phyloP scores from a whole-genome alignment of 1,140 invertebrate species.

The Condylostylus longicornis region DNA sequence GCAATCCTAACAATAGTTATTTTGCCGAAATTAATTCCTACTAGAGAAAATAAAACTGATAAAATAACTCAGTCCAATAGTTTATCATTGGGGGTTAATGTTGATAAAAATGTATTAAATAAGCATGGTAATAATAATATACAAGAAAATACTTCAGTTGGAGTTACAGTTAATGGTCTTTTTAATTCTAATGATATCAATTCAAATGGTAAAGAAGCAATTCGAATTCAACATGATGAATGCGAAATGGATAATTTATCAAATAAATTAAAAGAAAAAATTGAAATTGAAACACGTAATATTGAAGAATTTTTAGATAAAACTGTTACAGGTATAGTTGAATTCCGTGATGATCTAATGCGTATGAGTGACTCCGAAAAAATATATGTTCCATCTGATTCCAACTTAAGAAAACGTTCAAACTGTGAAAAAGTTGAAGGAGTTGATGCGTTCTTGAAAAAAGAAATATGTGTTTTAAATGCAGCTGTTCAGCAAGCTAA shows the following conservation, averaged over 20 bases:
- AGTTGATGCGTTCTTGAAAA: conserved; percentile 23
- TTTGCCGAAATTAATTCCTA: conserved; percentile 34
- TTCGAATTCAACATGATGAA: conserved; percentile 27
- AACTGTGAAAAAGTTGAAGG: conserved; percentile 16
- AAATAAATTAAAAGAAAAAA: conserved; percentile 28
- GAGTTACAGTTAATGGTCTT: too few species aligned
- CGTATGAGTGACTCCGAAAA: conserved; percentile 22
- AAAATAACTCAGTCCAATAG: too few species aligned
- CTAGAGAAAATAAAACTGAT: too few species aligned
- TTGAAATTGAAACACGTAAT: conserved; percentile 30
- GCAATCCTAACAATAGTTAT: conserved; percentile 37
- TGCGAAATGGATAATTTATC: conserved; percentile 31
- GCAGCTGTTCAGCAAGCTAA: conserved; percentile 28
- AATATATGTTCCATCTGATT: conserved; percentile 6
- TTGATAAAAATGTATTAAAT: not conserved
- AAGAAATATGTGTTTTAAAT: conserved; percentile 31
- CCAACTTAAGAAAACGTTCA: conserved; percentile 1
- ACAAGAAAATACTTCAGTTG: too few species aligned
- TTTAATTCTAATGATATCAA: too few species aligned
- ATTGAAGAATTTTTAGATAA: conserved; percentile 33
- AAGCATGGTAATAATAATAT: too few species aligned
- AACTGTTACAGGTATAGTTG: conserved; percentile 31
- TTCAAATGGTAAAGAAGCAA: conserved; percentile 18
- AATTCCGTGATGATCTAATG: conserved; percentile 32
- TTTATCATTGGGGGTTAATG: not conserved